Percentiles rank a stretch among this genome's conserved stretches.
Evolutionary conservation across 2,797 vertebrate species (phyloP).

Genomic region (Semaprochilodus insignis): DNA sequence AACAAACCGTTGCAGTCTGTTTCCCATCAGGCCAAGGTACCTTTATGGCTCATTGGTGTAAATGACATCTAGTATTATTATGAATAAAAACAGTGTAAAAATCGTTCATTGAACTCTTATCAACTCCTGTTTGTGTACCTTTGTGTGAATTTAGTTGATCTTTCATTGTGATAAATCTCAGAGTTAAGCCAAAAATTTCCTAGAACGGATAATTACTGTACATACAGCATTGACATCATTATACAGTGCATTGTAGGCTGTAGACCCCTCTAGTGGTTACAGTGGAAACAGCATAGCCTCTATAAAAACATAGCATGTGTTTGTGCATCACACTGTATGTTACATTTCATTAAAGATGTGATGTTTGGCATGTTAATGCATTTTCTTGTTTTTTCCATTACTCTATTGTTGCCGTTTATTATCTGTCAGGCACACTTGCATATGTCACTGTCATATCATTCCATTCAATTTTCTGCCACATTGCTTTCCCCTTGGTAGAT

Average conservation of each 20-base stretch:
- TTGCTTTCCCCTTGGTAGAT: not conserved
- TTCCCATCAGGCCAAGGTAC: not conserved
- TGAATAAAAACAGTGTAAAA: conserved; percentile 1
- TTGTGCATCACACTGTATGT: not conserved
- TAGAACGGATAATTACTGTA: not conserved
- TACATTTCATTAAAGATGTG: conserved; percentile 12
- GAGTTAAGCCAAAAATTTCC: not conserved
- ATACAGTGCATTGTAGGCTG: not conserved
- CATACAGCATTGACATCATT: not conserved
- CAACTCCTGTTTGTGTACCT: not conserved
- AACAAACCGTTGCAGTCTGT: not conserved
- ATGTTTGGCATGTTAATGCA: not conserved
- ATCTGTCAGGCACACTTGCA: not conserved
- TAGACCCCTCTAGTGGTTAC: conserved; percentile 14
- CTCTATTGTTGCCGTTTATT: not conserved
- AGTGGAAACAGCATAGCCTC: not conserved
- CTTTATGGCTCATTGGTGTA: not conserved
- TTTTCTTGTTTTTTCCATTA: not conserved
- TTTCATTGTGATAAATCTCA: not conserved
- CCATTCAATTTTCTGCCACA: not conserved
- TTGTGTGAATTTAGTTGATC: not conserved
- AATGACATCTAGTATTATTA: not conserved
- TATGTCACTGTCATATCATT: not conserved
- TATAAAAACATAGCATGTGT: not conserved
- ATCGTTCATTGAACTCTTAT: not conserved